These are phyloP conservation scores for Dolichomitus sp. DNA, from an alignment of 2,888 invertebrate species.

Conservation along the genomic window DNA sequence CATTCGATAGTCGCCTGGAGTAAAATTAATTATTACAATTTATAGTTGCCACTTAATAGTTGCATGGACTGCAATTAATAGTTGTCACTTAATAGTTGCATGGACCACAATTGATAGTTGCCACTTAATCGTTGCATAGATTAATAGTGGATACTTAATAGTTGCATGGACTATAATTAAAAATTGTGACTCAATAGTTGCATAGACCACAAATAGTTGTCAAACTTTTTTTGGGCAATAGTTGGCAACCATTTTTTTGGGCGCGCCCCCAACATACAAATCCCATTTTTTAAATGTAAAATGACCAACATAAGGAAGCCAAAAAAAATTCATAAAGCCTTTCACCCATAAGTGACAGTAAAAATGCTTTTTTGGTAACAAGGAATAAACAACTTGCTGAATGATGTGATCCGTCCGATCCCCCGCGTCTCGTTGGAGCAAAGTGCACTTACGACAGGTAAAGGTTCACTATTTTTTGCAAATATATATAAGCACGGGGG, in stretches of 20 bases:
- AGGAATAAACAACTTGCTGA: not conserved
- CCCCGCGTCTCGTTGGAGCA: not conserved
- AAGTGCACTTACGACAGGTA: not conserved
- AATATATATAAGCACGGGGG: not conserved
- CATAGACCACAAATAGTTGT: not conserved
- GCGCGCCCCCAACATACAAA: not conserved
- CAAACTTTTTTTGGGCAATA: too few species aligned
- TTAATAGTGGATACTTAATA: too few species aligned
- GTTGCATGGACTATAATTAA: too few species aligned
- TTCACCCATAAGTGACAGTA: not conserved
- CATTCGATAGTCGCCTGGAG: too few species aligned
- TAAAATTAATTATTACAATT: too few species aligned
- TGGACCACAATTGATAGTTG: too few species aligned
- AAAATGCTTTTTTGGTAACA: not conserved
- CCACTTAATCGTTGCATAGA: too few species aligned
- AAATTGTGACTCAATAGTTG: too few species aligned
- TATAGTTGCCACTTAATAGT: too few species aligned
- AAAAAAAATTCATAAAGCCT: slow-evolving; percentile 1
- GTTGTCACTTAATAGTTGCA: too few species aligned
- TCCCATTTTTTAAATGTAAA: not conserved
- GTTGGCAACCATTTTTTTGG: too few species aligned
- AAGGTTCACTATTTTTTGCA: not conserved
- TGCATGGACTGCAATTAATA: too few species aligned
- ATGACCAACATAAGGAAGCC: not conserved
- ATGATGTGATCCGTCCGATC: slow-evolving; percentile 1